Conservation (phyloP, 1,140 invertebrate species). For the Micrasema longulum region DNA sequence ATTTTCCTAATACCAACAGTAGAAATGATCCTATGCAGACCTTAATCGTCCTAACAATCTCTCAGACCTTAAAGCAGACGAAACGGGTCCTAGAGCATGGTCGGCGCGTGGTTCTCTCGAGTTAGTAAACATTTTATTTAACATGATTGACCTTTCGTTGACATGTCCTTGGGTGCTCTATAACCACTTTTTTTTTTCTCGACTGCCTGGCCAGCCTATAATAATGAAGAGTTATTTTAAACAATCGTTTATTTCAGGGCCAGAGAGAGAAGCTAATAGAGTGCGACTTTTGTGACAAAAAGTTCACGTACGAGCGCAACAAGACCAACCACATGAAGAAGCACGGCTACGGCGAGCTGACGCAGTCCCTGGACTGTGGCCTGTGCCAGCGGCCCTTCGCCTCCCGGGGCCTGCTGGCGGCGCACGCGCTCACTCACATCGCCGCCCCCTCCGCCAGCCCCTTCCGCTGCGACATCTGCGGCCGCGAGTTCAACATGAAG, state of each 20-base stretch:
- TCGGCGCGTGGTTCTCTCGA: too few relatives aligned
- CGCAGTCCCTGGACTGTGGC: constrained; percentile 38
- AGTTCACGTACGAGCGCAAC: constrained; percentile 53
- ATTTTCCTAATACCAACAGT: too few relatives aligned
- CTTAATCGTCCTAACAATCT: too few relatives aligned
- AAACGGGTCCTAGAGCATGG: too few relatives aligned
- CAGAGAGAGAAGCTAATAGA: constrained; percentile 51
- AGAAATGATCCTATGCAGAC: too few relatives aligned
- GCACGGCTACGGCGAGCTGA: constrained; percentile 41
- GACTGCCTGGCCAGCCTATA: not conserved
- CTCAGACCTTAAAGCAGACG: too few relatives aligned
- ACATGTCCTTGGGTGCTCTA: too few relatives aligned
- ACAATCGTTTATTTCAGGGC: constrained; percentile 39
- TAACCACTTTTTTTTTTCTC: too few relatives aligned
- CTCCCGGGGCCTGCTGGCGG: constrained; percentile 36
- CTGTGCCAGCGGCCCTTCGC: constrained; percentile 44
- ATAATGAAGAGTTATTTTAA: too few relatives aligned
- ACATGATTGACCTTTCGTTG: too few relatives aligned
- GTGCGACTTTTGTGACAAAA: constrained; percentile 53
- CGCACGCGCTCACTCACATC: constrained; percentile 43
- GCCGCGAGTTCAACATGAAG: constrained; percentile 52
- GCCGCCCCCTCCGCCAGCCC: constrained; percentile 21
- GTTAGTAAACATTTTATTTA: too few relatives aligned
- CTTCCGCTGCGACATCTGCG: constrained; percentile 53
- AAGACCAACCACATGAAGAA: constrained; percentile 54